Conservation (phyloP, 2,113 vertebrate species). For the Pithys albifrons region DNA sequence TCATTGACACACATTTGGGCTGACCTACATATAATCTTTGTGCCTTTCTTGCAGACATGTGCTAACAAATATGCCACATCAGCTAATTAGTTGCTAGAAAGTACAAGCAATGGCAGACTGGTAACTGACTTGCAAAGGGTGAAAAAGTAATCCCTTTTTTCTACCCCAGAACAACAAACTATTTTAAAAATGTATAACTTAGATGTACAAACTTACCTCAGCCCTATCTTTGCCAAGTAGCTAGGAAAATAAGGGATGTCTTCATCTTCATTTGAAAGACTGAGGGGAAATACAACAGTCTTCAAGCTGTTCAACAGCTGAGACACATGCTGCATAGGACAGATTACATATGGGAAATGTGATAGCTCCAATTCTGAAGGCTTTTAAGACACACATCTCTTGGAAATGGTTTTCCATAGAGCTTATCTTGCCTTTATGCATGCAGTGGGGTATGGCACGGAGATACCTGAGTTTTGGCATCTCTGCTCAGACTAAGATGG, state of each 20-base stretch:
- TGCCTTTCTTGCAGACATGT: not conserved
- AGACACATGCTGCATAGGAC: not conserved
- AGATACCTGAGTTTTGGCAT: not conserved
- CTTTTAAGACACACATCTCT: not conserved
- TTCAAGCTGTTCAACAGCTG: not conserved
- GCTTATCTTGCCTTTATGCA: not conserved
- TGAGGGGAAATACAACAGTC: not conserved
- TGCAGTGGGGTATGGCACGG: accelerated
- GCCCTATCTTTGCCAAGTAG: not conserved
- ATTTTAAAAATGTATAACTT: not conserved
- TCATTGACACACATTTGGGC: constrained; percentile 33
- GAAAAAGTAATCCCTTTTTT: not conserved
- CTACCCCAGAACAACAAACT: not conserved
- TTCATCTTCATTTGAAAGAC: not conserved
- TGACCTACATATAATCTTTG: constrained; percentile 47
- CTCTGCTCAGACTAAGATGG: not conserved
- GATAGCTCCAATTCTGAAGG: not conserved
- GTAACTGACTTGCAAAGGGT: not conserved
- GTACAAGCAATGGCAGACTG: not conserved
- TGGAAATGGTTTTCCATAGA: not conserved
- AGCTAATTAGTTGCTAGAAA: not conserved
- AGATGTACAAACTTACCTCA: not conserved
- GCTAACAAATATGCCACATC: not conserved
- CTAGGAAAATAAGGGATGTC: not conserved
- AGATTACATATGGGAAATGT: not conserved